phyloP scores from a whole-genome alignment of 2,888 invertebrate species.

The Celastrina argiolus region DNA sequence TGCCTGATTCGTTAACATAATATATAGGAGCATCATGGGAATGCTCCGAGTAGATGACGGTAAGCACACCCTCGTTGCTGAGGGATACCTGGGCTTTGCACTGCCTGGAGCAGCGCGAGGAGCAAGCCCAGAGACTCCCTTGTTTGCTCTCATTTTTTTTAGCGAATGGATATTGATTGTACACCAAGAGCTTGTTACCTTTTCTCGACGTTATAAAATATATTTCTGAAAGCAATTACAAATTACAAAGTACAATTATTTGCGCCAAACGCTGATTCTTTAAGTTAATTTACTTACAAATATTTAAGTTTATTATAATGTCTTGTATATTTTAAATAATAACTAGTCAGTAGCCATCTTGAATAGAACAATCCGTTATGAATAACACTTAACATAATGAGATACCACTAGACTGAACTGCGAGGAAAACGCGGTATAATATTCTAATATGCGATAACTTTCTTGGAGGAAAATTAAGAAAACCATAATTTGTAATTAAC shows the following conservation, averaged over 20 bases:
- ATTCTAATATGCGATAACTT: too few relatives aligned
- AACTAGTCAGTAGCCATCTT: not conserved
- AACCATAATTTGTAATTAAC: too few relatives aligned
- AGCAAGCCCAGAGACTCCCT: conserved; percentile 55
- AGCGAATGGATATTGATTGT: conserved; percentile 56
- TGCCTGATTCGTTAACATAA: conserved; percentile 50
- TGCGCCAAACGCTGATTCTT: not conserved
- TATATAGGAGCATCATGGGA: conserved; percentile 58
- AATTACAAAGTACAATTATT: not conserved
- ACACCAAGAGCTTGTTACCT: conserved; percentile 54
- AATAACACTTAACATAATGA: too few relatives aligned
- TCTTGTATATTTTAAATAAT: not conserved
- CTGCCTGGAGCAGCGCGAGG: conserved; percentile 57
- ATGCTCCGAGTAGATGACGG: conserved; percentile 46
- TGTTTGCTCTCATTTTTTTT: conserved; percentile 50
- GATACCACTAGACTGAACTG: too few relatives aligned
- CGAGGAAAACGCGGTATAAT: too few relatives aligned
- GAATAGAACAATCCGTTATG: too few relatives aligned
- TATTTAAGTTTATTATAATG: not conserved
- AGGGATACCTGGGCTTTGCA: conserved; percentile 55
- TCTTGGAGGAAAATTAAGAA: too few relatives aligned
- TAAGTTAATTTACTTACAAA: not conserved
- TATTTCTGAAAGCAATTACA: conserved; percentile 51
- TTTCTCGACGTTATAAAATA: conserved; percentile 61
- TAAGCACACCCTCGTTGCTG: conserved; percentile 44